Conservation (phyloP, 2,113 vertebrate genomes). For the Gorsachius goisagi region DNA sequence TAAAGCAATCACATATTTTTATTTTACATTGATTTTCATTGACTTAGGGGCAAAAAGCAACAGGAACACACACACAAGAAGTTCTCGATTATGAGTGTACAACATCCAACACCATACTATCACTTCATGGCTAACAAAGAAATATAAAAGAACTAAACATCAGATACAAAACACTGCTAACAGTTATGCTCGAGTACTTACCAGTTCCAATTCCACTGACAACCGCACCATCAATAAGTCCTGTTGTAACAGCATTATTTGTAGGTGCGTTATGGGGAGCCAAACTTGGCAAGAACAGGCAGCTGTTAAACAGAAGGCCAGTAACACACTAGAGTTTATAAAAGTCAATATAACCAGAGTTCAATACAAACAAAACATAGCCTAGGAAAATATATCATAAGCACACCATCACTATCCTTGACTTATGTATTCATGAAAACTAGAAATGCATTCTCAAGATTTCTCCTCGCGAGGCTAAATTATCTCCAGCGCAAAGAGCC, state of each 20-base stretch:
- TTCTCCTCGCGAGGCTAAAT: not conserved
- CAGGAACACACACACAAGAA: not conserved
- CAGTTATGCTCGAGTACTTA: constrained; percentile 46
- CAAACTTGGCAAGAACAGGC: constrained; percentile 94
- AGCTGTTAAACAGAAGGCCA: constrained; percentile 74
- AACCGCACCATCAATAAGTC: constrained; percentile 88
- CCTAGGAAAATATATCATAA: not conserved
- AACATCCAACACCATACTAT: fast-evolving
- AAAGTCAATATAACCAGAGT: not conserved
- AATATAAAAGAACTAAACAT: not conserved
- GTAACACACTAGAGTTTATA: not conserved
- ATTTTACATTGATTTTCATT: not conserved
- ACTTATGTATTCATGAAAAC: not conserved
- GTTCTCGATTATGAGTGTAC: not conserved
- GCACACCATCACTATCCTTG: not conserved
- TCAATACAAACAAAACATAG: not conserved
- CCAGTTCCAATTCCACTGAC: constrained; percentile 93
- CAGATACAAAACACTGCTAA: not conserved
- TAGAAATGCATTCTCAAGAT: not conserved
- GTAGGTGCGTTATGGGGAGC: constrained; percentile 93
- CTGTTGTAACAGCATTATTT: constrained; percentile 86
- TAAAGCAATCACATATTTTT: not conserved
- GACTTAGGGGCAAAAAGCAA: not conserved
- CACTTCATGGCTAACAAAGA: not conserved
- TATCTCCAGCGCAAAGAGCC: not conserved